Percentiles rank a stretch among this genome's conserved stretches.
Conservation (phyloP, 2,797 vertebrate genomes). For the Alfaro cultratus region DNA sequence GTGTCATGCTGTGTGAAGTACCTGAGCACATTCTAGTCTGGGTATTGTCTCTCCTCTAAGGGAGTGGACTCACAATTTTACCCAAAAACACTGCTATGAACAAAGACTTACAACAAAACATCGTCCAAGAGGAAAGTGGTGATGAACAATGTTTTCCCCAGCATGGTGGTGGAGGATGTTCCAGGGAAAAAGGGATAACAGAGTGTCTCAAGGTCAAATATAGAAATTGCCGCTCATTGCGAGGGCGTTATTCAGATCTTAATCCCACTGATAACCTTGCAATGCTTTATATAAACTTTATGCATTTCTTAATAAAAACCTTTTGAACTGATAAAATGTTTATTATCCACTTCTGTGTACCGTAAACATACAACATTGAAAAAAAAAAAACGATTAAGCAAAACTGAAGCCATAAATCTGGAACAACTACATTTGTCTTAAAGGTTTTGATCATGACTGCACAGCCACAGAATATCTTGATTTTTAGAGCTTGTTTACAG, state of each 20-base stretch:
- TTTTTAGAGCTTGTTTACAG: not conserved
- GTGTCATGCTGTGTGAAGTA: not conserved
- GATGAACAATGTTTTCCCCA: not conserved
- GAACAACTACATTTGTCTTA: not conserved
- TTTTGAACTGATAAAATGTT: not conserved
- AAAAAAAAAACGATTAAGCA: not conserved
- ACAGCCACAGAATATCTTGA: not conserved
- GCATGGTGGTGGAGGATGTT: not conserved
- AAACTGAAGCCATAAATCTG: not conserved
- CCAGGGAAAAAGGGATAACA: not conserved
- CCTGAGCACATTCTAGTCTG: not conserved
- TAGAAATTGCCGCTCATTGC: not conserved
- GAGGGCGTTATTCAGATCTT: not conserved
- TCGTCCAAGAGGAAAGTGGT: not conserved
- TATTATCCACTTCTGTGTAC: not conserved
- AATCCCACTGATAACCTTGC: not conserved
- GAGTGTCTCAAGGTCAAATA: not conserved
- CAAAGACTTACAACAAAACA: no score
- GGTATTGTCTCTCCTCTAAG: not conserved
- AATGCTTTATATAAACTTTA: not conserved
- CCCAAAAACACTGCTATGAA: not conserved
- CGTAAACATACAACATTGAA: not conserved
- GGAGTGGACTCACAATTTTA: not conserved
- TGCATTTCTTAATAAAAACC: not conserved
- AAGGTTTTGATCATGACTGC: not conserved